Conservation (phyloP, 2,797 vertebrate species). For the Octomys mimax region DNA sequence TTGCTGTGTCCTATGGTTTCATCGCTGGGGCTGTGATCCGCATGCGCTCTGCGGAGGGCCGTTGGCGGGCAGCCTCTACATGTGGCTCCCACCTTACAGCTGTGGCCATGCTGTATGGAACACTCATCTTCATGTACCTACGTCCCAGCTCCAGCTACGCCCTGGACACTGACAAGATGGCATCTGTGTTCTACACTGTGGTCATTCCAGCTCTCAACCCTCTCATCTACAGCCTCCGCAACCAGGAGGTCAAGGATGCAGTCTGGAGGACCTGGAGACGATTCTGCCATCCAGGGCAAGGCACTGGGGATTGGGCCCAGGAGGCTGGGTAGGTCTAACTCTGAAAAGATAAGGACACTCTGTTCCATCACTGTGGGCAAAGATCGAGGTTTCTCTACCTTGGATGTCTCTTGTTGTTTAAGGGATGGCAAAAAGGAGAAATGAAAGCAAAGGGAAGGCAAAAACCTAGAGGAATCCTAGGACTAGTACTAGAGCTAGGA, state of each 20-base stretch:
- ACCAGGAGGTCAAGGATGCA: constrained; percentile 83
- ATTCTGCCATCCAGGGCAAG: neutral
- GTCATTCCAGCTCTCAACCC: constrained; percentile 86
- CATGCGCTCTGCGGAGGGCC: constrained; percentile 77
- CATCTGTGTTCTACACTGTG: constrained; percentile 83
- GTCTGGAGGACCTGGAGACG: constrained; percentile 51
- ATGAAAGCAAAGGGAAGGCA: neutral
- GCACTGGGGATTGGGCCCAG: neutral
- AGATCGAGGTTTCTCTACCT: neutral
- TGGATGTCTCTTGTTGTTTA: neutral
- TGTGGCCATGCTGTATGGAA: constrained; percentile 84
- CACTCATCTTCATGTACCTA: constrained; percentile 86
- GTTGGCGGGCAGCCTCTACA: constrained; percentile 82
- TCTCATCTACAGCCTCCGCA: constrained; percentile 83
- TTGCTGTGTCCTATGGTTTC: constrained; percentile 83
- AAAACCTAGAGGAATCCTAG: neutral
- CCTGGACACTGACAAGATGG: constrained; percentile 81
- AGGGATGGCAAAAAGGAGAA: neutral
- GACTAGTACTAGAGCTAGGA: neutral
- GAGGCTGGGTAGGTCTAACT: neutral
- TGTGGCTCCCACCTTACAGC: constrained; percentile 84
- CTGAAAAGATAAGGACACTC: neutral
- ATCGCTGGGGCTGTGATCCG: constrained; percentile 79
- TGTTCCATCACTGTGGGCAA: neutral
- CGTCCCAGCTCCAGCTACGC: constrained; percentile 83